A percentile compares a stretch with the other conserved stretches of the same genome.
These are phyloP conservation scores for Rhinoptilus africanus DNA, from an alignment of 2,113 vertebrate species.

Conservation along the genomic window DNA sequence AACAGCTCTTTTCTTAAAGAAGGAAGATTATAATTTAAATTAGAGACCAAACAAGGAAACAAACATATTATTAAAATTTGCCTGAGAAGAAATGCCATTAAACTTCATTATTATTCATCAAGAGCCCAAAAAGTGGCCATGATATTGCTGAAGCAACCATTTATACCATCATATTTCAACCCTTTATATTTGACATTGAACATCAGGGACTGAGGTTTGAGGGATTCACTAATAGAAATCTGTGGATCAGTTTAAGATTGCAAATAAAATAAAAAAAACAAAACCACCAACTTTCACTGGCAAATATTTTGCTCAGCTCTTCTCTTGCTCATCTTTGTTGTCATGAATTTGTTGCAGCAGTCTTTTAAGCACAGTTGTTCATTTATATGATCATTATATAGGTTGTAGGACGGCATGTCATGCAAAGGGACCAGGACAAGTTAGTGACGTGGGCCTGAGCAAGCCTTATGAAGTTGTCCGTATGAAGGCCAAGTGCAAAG, in stretches of 20 bases:
- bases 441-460: too few relatives aligned
- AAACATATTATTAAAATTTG: neutral
- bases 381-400: neutral
- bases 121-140: neutral
- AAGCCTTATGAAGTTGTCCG: too few relatives aligned
- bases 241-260: neutral
- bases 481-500: too few relatives aligned
- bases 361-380: neutral
- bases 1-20: neutral
- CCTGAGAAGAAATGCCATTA: neutral
- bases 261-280: neutral
- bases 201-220: neutral
- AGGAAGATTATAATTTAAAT: neutral
- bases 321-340: neutral
- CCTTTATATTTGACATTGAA: neutral
- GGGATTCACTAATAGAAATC: neutral
- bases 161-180: neutral
- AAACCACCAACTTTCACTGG: neutral
- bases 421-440: too few relatives aligned
- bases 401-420: neutral
- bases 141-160: neutral
- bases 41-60: neutral
- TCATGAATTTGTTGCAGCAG: neutral
- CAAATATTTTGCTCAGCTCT: neutral
- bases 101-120: neutral